These are phyloP conservation scores for Macropus fuliginosus DNA, from an alignment of 2,797 vertebrate species.

Conservation along the genomic window DNA sequence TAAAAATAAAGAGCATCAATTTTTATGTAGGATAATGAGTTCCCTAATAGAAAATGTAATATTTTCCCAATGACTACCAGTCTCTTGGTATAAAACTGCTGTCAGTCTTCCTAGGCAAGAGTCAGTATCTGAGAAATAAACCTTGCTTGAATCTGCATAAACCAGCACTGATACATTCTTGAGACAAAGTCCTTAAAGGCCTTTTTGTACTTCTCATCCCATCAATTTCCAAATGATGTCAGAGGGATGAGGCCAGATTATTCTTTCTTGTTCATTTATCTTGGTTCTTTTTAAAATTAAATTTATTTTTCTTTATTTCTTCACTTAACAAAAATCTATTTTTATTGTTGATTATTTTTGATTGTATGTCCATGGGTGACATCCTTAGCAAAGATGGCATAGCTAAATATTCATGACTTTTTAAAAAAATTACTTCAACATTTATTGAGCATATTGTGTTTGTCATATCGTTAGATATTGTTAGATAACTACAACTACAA, in stretches of 20 bases:
- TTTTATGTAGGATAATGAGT: background rate
- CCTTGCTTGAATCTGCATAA: background rate
- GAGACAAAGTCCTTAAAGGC: background rate
- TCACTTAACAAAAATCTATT: background rate
- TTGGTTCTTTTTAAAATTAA: background rate
- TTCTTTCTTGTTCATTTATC: background rate
- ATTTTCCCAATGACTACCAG: background rate
- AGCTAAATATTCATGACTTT: background rate
- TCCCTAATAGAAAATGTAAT: background rate
- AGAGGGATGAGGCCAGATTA: too few relatives aligned
- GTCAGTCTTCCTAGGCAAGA: background rate
- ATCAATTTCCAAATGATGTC: background rate
- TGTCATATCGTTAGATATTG: too few relatives aligned
- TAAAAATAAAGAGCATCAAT: background rate
- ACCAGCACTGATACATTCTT: background rate
- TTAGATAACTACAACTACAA: too few relatives aligned
- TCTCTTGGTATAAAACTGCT: background rate
- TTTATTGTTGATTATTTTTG: background rate
- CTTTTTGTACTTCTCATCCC: background rate
- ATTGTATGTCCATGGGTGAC: background rate
- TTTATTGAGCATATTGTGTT: background rate
- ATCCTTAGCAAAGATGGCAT: background rate
- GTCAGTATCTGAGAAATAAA: background rate
- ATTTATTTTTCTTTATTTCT: too few relatives aligned
- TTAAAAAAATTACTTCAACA: background rate